phyloP scores from a whole-genome alignment of 2,888 invertebrate genomes.

The Limnephilus rhombicus region DNA sequence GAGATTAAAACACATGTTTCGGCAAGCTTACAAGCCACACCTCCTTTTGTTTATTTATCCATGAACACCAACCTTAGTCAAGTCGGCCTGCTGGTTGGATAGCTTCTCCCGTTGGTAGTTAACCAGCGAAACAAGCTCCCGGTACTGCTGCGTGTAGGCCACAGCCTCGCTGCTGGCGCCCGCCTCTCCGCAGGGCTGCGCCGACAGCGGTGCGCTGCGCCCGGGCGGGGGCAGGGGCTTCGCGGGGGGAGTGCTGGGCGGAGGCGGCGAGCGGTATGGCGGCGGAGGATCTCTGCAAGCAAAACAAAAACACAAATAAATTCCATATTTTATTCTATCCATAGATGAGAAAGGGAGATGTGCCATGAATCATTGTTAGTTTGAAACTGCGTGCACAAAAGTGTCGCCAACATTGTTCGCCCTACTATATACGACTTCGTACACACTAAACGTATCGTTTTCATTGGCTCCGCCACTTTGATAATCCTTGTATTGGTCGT shows the following conservation, averaged over 20 bases:
- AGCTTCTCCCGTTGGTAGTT: slow-evolving; percentile 95
- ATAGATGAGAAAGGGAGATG: neutral
- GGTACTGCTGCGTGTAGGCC: slow-evolving; percentile 86
- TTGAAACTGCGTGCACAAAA: too few species aligned
- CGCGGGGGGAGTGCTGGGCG: slow-evolving; percentile 68
- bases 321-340: neutral
- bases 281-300: slow-evolving; percentile 75
- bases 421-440: too few species aligned
- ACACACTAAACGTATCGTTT: neutral
- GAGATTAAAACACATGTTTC: too few species aligned
- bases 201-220: slow-evolving; percentile 71
- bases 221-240: slow-evolving; percentile 70
- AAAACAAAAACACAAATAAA: neutral
- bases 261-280: slow-evolving; percentile 76
- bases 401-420: too few species aligned
- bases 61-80: slow-evolving; percentile 84
- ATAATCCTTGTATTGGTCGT: too few species aligned
- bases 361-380: too few species aligned
- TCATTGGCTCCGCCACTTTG: too few species aligned
- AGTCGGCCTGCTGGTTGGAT: slow-evolving; percentile 92
- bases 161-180: slow-evolving; percentile 78
- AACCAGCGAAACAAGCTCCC: slow-evolving; percentile 91
- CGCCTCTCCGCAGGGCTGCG: slow-evolving; percentile 70
- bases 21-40: neutral
- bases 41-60: too few species aligned